These are phyloP conservation scores for Nemurella pictetii DNA, from an alignment of 2,888 invertebrate genomes.

Conservation along the genomic window DNA sequence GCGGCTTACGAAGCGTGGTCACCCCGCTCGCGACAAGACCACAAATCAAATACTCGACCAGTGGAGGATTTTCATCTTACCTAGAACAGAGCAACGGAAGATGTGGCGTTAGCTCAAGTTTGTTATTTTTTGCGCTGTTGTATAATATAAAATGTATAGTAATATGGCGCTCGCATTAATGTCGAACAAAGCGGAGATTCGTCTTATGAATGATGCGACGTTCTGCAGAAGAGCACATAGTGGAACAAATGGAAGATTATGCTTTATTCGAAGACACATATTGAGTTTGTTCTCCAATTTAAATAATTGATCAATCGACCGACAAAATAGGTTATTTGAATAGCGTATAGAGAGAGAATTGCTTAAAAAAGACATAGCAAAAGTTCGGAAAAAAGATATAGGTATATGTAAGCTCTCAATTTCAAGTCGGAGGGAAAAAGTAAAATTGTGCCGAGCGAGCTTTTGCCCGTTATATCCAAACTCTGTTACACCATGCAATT, in stretches of 20 bases:
- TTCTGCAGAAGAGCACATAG: not conserved
- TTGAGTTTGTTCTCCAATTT: not conserved
- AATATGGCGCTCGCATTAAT: too few species aligned
- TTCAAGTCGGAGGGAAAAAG: not conserved
- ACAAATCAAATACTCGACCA: not conserved
- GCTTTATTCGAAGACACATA: not conserved
- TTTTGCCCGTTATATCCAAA: not conserved
- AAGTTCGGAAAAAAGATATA: not conserved
- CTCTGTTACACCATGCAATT: constrained; percentile 24
- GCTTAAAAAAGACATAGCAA: not conserved
- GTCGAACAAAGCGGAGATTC: too few species aligned
- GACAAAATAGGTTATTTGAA: not conserved
- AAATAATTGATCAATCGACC: not conserved
- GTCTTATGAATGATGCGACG: too few species aligned
- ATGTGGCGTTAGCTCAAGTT: not conserved
- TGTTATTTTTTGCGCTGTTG: too few species aligned
- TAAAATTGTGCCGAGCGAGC: not conserved
- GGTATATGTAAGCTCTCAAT: not conserved
- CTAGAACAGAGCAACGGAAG: not conserved
- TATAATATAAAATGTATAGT: too few species aligned
- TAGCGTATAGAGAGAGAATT: not conserved
- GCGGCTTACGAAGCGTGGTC: not conserved
- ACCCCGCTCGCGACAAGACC: not conserved
- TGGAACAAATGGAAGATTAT: not conserved
- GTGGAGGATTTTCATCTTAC: not conserved